A percentile compares a stretch with the other conserved stretches of the same genome.
These are phyloP conservation scores for Rhodeus uyekii DNA, from an alignment of 2,797 vertebrate genomes.

Conservation along the genomic window DNA sequence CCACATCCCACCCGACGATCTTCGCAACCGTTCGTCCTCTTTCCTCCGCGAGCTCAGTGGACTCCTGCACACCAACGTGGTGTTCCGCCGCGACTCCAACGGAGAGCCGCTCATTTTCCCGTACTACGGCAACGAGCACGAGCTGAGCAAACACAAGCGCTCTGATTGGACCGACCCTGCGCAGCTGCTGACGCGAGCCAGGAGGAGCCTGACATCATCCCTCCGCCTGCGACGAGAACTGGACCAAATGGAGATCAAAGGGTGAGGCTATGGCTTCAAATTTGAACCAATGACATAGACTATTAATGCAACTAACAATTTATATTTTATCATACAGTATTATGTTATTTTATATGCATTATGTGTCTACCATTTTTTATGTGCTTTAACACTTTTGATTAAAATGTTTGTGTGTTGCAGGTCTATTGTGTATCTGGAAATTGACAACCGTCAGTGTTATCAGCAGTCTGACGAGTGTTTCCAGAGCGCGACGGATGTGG, in stretches of 20 bases:
- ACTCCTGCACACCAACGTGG: conserved; percentile 91
- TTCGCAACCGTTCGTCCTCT: conserved; percentile 88
- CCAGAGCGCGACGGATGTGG: conserved; percentile 90
- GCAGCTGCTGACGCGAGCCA: conserved; percentile 42
- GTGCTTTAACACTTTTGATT: background rate
- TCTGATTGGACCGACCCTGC: conserved; percentile 79
- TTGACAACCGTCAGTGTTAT: conserved; percentile 95
- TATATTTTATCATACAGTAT: too few species aligned
- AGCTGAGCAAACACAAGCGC: conserved; percentile 91
- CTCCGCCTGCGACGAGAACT: conserved; percentile 78
- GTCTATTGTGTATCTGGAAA: conserved; percentile 92
- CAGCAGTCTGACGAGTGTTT: conserved; percentile 94
- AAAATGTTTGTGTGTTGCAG: conserved; percentile 67
- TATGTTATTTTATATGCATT: background rate
- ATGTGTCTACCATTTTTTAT: background rate
- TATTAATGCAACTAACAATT: background rate
- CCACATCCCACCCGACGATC: conserved; percentile 85
- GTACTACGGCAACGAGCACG: conserved; percentile 90
- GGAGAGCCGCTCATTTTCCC: conserved; percentile 90
- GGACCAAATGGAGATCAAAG: conserved; percentile 88
- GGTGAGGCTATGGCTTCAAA: conserved; percentile 71
- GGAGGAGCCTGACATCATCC: conserved; percentile 51
- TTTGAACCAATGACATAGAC: too few species aligned
- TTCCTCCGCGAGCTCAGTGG: conserved; percentile 95
- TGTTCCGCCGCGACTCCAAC: conserved; percentile 84